Conservation (phyloP, 2,888 invertebrate species). For the Notocelia uddmanniana region DNA sequence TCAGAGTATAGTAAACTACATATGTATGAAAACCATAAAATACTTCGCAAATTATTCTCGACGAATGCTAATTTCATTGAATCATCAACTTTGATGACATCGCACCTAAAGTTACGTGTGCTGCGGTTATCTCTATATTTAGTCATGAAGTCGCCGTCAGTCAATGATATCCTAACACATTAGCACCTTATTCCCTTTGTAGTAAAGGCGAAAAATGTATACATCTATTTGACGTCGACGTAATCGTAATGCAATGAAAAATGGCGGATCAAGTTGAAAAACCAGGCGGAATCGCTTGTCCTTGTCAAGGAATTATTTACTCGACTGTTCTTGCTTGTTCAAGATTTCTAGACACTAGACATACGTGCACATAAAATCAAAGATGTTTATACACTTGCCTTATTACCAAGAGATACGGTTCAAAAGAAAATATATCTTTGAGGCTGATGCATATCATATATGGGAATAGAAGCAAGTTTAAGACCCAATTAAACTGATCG, state of each 20-base stretch:
- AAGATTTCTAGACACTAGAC: neutral
- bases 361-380: neutral
- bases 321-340: slow-evolving; percentile 9
- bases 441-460: neutral
- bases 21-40: neutral
- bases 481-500: slow-evolving; percentile 3
- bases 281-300: slow-evolving; percentile 18
- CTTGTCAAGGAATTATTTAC: slow-evolving; percentile 37
- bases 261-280: slow-evolving; percentile 42
- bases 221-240: slow-evolving; percentile 10
- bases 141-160: neutral
- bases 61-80: slow-evolving; percentile 8
- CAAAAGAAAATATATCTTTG: neutral
- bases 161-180: too few relatives aligned
- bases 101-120: slow-evolving; percentile 31
- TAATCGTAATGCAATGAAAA: slow-evolving; percentile 47
- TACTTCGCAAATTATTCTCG: slow-evolving; percentile 29
- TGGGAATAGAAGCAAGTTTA: slow-evolving; percentile 2
- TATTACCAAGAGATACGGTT: neutral
- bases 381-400: neutral
- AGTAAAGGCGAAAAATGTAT: too few relatives aligned
- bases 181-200: too few relatives aligned
- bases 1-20: too few relatives aligned
- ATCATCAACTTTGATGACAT: slow-evolving; percentile 27
- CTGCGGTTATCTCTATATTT: slow-evolving; percentile 30